phyloP scores from a whole-genome alignment of 2,113 vertebrate genomes.

The Vulpes lagopus region DNA sequence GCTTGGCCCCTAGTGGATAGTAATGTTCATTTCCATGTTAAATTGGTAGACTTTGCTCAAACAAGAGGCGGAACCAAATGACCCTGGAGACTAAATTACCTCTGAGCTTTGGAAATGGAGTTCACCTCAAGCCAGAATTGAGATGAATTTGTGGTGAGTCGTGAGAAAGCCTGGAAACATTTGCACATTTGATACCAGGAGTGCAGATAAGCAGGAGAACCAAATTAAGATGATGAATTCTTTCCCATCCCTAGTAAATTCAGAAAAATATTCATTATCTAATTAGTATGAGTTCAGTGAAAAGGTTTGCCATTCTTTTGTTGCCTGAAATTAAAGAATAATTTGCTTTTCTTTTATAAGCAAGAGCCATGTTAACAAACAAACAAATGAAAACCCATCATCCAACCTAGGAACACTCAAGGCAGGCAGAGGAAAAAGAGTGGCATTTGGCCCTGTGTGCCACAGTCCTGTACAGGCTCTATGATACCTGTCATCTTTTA shows the following conservation, averaged over 20 bases:
- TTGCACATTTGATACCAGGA: slow-evolving; percentile 69
- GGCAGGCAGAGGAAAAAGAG: slow-evolving; percentile 70
- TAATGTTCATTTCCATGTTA: slow-evolving; percentile 82
- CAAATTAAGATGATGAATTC: slow-evolving; percentile 67
- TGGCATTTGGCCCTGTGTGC: slow-evolving; percentile 66
- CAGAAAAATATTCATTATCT: slow-evolving; percentile 34
- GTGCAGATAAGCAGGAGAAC: slow-evolving; percentile 62
- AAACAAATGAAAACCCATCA: not conserved
- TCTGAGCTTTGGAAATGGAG: slow-evolving; percentile 74
- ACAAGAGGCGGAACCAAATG: slow-evolving; percentile 70
- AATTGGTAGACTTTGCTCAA: slow-evolving; percentile 81
- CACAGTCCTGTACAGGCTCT: slow-evolving; percentile 71
- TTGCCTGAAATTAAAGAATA: slow-evolving; percentile 69
- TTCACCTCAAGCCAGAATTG: slow-evolving; percentile 73
- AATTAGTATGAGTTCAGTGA: not conserved
- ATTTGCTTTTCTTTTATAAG: slow-evolving; percentile 68
- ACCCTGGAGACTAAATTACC: slow-evolving; percentile 80
- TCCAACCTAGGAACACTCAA: slow-evolving; percentile 61
- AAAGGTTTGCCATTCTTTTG: slow-evolving; percentile 18
- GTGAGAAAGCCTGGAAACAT: slow-evolving; percentile 66
- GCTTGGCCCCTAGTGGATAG: slow-evolving; percentile 80
- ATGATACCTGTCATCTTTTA: slow-evolving; percentile 85
- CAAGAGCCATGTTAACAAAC: slow-evolving; percentile 61
- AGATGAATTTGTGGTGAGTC: slow-evolving; percentile 76
- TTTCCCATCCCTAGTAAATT: slow-evolving; percentile 14